These are phyloP conservation scores for Temnothorax nylanderi DNA, from an alignment of 1,140 invertebrate species.

Conservation along the genomic window DNA sequence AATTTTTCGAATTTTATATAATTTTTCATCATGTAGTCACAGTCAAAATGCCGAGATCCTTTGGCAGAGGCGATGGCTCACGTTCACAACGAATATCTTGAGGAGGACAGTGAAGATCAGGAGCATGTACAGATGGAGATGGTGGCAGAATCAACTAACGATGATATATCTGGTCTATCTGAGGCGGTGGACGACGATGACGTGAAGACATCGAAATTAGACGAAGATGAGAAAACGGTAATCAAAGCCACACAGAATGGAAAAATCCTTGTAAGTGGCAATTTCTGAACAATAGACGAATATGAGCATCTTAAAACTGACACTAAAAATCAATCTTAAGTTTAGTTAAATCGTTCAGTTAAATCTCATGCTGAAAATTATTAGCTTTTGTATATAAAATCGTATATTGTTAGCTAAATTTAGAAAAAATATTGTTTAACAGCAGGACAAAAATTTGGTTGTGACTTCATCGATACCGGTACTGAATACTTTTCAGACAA, in stretches of 20 bases:
- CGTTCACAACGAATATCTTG: constrained; percentile 78
- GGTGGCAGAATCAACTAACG: constrained; percentile 71
- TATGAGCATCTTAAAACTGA: not conserved
- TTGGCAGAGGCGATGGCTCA: constrained; percentile 80
- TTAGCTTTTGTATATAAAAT: not conserved
- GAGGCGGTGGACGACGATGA: constrained; percentile 57
- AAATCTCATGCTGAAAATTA: not conserved
- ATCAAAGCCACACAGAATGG: not conserved
- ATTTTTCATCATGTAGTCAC: not conserved
- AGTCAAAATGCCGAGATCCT: constrained; percentile 73
- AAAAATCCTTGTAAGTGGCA: constrained; percentile 32
- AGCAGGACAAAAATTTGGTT: constrained; percentile 49
- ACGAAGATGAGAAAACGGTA: constrained; percentile 27
- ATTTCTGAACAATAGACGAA: not conserved
- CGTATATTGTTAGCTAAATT: not conserved
- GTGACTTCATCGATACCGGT: constrained; percentile 52
- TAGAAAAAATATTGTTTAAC: constrained; percentile 19
- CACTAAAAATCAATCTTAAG: not conserved
- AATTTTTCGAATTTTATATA: not conserved
- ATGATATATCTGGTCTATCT: constrained; percentile 40
- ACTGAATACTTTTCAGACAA: constrained; percentile 66
- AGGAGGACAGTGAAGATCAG: constrained; percentile 69
- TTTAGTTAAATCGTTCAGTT: not conserved
- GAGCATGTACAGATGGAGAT: constrained; percentile 78
- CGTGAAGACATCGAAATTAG: constrained; percentile 51